Evolutionary conservation across 2,113 vertebrate species (phyloP).

Genomic region (Micronisus gabar): DNA sequence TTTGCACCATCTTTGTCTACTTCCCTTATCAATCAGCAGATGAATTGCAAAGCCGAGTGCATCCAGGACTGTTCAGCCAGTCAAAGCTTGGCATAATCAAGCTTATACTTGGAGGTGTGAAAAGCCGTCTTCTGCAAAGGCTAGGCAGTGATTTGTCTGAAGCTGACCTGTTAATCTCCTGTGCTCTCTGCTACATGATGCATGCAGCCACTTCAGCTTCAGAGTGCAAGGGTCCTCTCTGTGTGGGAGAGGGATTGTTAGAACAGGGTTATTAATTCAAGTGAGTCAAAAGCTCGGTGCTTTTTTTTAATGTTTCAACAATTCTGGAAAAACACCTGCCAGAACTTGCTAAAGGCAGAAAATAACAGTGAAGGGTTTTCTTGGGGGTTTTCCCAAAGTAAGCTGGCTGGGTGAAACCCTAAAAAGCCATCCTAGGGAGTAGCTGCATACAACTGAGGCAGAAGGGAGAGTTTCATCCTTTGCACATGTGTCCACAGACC

Average conservation of each 20-base stretch:
- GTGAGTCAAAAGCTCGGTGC: not conserved
- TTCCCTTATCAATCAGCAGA: not conserved
- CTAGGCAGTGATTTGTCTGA: not conserved
- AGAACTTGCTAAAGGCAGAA: not conserved
- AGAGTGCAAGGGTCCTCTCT: not conserved
- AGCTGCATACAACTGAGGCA: not conserved
- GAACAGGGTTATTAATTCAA: not conserved
- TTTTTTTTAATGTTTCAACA: not conserved
- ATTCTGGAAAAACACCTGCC: not conserved
- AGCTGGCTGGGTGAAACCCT: not conserved
- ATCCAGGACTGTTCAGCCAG: not conserved
- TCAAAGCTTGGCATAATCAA: not conserved
- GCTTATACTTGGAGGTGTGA: not conserved
- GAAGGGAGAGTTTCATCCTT: not conserved
- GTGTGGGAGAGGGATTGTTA: constrained; percentile 1
- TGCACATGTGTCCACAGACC: not conserved
- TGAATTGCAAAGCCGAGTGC: not conserved
- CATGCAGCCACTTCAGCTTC: not conserved
- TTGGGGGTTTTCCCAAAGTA: not conserved
- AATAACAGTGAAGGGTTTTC: not conserved
- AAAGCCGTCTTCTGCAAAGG: not conserved
- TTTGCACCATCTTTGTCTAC: not conserved
- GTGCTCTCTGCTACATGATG: not conserved
- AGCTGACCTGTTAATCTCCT: not conserved
- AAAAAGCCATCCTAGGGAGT: not conserved